phyloP scores from a whole-genome alignment of 2,888 invertebrate genomes.

The Zele albiditarsus region DNA sequence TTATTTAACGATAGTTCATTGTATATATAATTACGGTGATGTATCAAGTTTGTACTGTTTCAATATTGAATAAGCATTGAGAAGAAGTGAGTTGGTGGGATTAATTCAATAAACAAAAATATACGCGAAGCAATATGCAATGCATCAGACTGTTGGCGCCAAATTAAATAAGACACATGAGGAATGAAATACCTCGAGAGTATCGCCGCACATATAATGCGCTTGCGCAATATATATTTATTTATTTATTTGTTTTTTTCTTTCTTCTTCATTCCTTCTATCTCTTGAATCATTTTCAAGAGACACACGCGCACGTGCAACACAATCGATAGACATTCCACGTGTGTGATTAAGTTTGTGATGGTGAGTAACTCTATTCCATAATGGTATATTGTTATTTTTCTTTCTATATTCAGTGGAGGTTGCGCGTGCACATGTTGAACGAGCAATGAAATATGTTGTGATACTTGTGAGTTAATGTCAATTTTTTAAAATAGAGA shows the following conservation, averaged over 20 bases:
- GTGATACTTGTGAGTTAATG: too few species aligned
- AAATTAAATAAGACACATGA: not conserved
- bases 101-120: too few species aligned
- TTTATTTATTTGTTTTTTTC: not conserved
- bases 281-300: constrained; percentile 12
- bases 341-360: constrained; percentile 18
- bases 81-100: not conserved
- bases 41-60: too few species aligned
- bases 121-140: not conserved
- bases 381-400: too few species aligned
- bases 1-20: not conserved
- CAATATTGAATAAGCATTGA: not conserved
- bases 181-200: not conserved
- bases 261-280: not conserved
- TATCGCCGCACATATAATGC: not conserved
- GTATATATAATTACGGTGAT: too few species aligned
- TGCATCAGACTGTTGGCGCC: not conserved
- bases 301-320: constrained; percentile 12
- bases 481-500: too few species aligned
- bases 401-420: too few species aligned
- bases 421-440: too few species aligned
- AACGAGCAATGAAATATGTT: too few species aligned
- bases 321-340: constrained; percentile 22
- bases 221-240: not conserved
- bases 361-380: not conserved